Percentiles rank a stretch among this genome's conserved stretches.
phyloP scores from a whole-genome alignment of 2,113 vertebrate species.

The Sminthopsis crassicaudata region DNA sequence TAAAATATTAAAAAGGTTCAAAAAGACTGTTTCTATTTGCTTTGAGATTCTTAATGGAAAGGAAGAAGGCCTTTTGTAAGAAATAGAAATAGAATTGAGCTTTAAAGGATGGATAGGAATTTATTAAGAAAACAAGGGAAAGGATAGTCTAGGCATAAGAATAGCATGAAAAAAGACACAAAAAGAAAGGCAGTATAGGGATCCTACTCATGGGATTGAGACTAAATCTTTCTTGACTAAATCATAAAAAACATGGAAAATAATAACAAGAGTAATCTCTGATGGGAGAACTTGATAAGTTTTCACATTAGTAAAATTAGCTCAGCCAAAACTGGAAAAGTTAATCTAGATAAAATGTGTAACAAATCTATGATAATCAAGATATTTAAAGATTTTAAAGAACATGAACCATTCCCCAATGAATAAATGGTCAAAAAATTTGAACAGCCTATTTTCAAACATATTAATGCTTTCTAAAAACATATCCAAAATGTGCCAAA shows the following conservation, averaged over 20 bases:
- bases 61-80: not conserved
- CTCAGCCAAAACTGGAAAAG: not conserved
- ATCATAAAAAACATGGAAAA: not conserved
- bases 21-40: not conserved
- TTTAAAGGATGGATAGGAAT: not conserved
- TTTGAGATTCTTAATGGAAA: not conserved
- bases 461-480: not conserved
- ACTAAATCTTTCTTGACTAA: too few species aligned
- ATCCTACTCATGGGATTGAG: not conserved
- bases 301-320: not conserved
- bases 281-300: not conserved
- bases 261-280: not conserved
- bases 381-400: not conserved
- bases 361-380: not conserved
- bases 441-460: not conserved
- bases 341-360: not conserved
- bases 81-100: not conserved
- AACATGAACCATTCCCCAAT: not conserved
- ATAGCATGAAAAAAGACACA: not conserved
- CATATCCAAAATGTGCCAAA: not conserved
- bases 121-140: not conserved
- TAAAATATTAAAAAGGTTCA: not conserved
- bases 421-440: not conserved
- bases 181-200: not conserved
- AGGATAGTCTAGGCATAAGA: not conserved